phyloP scores from a whole-genome alignment of 2,888 invertebrate genomes.

The Polietes domitor region DNA sequence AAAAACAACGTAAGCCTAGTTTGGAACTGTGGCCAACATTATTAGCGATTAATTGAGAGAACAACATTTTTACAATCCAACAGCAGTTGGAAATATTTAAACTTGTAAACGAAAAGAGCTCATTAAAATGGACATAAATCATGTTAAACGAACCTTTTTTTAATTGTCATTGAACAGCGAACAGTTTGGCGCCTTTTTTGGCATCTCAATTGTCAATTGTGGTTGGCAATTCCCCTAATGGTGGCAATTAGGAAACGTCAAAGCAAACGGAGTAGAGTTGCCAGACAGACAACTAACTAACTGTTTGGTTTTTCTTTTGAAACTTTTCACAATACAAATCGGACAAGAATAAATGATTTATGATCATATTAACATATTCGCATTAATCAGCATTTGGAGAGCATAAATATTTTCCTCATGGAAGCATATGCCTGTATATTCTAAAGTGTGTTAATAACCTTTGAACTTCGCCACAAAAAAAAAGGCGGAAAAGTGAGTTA shows the following conservation, averaged over 20 bases:
- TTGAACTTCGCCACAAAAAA: background rate
- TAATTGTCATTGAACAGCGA: background rate
- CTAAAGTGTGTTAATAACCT: background rate
- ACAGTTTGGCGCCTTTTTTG: background rate
- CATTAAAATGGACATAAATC: too few relatives aligned
- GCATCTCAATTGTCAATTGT: background rate
- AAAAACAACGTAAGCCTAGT: too few relatives aligned
- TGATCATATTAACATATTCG: background rate
- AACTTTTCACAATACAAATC: background rate
- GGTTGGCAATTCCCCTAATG: background rate
- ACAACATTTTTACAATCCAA: too few relatives aligned
- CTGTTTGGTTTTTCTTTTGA: background rate
- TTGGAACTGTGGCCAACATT: too few relatives aligned
- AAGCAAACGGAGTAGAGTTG: background rate
- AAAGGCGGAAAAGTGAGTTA: background rate
- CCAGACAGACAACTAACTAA: background rate
- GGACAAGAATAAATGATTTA: background rate
- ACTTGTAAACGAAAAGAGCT: too few relatives aligned
- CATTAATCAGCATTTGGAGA: background rate
- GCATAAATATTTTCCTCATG: background rate
- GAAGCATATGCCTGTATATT: background rate
- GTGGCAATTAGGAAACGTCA: background rate
- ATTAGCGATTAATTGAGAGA: too few relatives aligned
- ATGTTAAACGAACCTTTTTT: too few relatives aligned
- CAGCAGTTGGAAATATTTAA: too few relatives aligned